A percentile compares a stretch with the other conserved stretches of the same genome.
Conservation (phyloP, 2,888 invertebrate genomes). For the Noctua janthina region DNA sequence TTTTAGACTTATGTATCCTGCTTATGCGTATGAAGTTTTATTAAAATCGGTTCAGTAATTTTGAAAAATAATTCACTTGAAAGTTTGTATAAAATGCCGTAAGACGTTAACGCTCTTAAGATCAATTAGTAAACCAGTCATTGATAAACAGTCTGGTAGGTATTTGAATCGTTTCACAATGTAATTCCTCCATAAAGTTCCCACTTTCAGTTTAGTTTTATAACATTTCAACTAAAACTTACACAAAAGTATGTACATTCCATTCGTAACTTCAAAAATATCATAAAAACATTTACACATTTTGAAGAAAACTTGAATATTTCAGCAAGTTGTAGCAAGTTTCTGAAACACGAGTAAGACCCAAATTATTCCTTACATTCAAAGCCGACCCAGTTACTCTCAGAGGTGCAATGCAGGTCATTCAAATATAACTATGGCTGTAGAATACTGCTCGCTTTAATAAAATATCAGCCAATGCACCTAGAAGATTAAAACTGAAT, state of each 20-base stretch:
- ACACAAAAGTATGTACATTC: constrained; percentile 5
- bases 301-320: constrained; percentile 46
- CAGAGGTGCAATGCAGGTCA: constrained; percentile 54
- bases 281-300: constrained; percentile 34
- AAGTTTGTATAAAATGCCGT: no score
- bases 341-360: constrained; percentile 41
- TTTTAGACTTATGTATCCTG: no score
- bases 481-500: constrained; percentile 35
- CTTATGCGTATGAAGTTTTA: no score
- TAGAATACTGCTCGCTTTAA: constrained; percentile 23
- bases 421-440: constrained; percentile 44
- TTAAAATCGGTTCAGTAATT: no score
- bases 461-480: constrained; percentile 50
- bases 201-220: neutral
- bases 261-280: constrained; percentile 20
- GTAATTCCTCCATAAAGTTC: neutral
- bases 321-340: constrained; percentile 29
- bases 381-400: constrained; percentile 55
- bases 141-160: neutral
- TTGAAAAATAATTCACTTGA: no score
- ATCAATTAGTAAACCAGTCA: neutral
- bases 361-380: constrained; percentile 56
- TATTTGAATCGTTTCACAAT: neutral
- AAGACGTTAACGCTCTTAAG: no score
- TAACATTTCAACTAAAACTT: neutral